Evolutionary conservation across 1,140 invertebrate genomes (phyloP).

Genomic region (Elysia chlorotica): DNA sequence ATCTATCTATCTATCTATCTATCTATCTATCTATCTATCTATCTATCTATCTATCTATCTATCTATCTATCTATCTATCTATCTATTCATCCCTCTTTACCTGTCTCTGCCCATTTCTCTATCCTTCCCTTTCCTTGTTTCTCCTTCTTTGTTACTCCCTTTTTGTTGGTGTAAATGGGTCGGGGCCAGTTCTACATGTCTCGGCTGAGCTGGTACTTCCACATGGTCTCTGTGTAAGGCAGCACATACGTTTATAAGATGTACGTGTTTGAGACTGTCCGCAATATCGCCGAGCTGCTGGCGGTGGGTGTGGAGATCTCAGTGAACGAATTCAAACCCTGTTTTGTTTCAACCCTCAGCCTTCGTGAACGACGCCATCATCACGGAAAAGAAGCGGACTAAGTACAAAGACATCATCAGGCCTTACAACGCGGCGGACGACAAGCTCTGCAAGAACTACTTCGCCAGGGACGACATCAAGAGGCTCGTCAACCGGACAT

Average conservation of each 20-base stretch:
- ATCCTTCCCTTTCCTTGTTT: too few relatives aligned
- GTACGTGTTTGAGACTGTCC: not conserved
- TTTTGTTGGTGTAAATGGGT: too few relatives aligned
- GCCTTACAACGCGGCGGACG: conserved; percentile 36
- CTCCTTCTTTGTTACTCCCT: too few relatives aligned
- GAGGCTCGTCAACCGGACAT: conserved; percentile 25
- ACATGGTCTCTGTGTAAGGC: not conserved
- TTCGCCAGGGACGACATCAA: conserved; percentile 34
- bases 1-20: too few relatives aligned
- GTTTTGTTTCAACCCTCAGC: not conserved
- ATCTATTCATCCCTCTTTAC: too few relatives aligned
- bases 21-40: too few relatives aligned
- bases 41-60: too few relatives aligned
- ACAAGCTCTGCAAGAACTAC: conserved; percentile 32
- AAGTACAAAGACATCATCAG: conserved; percentile 48
- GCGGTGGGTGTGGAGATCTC: not conserved
- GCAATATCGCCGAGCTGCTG: not conserved
- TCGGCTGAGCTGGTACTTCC: not conserved
- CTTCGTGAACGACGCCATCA: conserved; percentile 46
- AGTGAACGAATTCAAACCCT: not conserved
- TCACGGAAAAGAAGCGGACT: conserved; percentile 38
- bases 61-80: too few relatives aligned
- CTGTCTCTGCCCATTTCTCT: too few relatives aligned
- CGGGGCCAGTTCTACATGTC: not conserved
- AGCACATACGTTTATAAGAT: not conserved